Evolutionary conservation across 2,113 vertebrate species (phyloP).

Genomic region (Oryctolagus cuniculus): mOryCun1.1 NC_091443.1:97310501-97311000

Average conservation of each 20-base stretch:
- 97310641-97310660: neutral
- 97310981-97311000: neutral
- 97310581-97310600: neutral
- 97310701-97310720: neutral
- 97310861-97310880: neutral
- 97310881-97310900: neutral
- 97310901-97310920: neutral
- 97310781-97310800: neutral
- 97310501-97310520: neutral
- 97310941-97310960: neutral
- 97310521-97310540: neutral
- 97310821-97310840: neutral
- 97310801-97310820: neutral
- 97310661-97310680: neutral
- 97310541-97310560: neutral
- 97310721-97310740: neutral
- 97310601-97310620: neutral
- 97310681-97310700: neutral
- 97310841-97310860: neutral
- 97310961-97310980: accelerated
- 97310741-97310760: constrained; percentile 39
- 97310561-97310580: neutral
- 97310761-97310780: neutral
- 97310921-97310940: neutral
- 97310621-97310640: neutral